Evolutionary conservation across 1,140 invertebrate genomes (phyloP), one percentile per base, ranked within the genome.

Genomic region (Antheraea mylitta): DNA sequence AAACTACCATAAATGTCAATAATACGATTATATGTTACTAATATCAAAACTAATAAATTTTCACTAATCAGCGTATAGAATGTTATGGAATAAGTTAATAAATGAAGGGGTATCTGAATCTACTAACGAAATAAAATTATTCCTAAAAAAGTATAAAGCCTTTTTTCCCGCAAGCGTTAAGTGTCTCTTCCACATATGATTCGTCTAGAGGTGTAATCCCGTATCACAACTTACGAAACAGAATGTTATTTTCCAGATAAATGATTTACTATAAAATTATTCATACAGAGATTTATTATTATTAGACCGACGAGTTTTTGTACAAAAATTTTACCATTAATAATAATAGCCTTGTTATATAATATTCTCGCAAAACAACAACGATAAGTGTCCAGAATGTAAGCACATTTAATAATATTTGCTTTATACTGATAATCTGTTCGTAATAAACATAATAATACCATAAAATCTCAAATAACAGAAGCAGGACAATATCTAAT

Each of bases 301-400:
- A 53, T 53, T 53, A 53, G 11, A 1, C 38, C 7, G 16, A 6
- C 6, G 11, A 53, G 16, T 53, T 53, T 53, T 53, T 53, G 45
- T 53, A 13, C 16, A 53, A 53, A 53, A 6, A 13, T 16, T 53
- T 53, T n/a, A 53, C 16, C 45, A 30, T 53, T 53, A 53, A 13
- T 13, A 53, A 53, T 53, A 53, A 53, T 16, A 53, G 38, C 45
- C 45, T 53, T 53, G 45, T 53, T 53, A 53, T 53, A 53, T 53
- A 53, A 53, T 53, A 53, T 3, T 16, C 10, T 53, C 45, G 10
- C 11, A 53, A 42, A 53, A 53, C 45, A 53, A 53, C 11, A 53
- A 53, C 45, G 45, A 53, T 53, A 53, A 53, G 2, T 53, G 16
- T 13, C 45, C 45, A 53, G 45, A 0, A 16, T 53, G 0, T 53